Evolutionary conservation across 1,140 invertebrate species (phyloP).

Genomic region (Helicoverpa zea): DNA sequence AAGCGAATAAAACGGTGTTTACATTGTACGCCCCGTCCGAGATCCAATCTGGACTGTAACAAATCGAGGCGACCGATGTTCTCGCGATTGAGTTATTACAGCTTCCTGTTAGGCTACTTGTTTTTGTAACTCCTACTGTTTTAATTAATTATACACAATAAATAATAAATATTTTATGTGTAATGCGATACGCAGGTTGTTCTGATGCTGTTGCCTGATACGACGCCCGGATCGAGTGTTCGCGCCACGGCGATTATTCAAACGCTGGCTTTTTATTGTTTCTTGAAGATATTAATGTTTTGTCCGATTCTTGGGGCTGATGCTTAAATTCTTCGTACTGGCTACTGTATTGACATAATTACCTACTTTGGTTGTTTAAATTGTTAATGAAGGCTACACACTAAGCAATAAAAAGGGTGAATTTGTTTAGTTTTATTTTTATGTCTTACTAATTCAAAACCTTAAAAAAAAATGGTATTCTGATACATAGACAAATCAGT

Average conservation of each 20-base stretch:
- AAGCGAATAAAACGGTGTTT: constrained; percentile 60
- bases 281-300: constrained; percentile 66
- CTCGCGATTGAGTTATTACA: constrained; percentile 85
- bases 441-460: too few species aligned
- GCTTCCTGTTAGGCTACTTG: constrained; percentile 86
- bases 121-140: constrained; percentile 83
- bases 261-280: constrained; percentile 75
- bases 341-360: constrained; percentile 62
- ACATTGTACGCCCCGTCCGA: constrained; percentile 61
- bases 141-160: constrained; percentile 85
- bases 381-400: neutral
- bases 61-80: constrained; percentile 76
- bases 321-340: constrained; percentile 46
- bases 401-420: too few species aligned
- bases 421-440: too few species aligned
- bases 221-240: constrained; percentile 62
- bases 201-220: constrained; percentile 73
- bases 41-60: constrained; percentile 83
- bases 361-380: constrained; percentile 29
- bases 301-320: constrained; percentile 53
- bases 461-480: too few species aligned
- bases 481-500: too few species aligned
- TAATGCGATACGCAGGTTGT: constrained; percentile 79
- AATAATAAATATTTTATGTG: constrained; percentile 86
- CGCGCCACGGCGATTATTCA: constrained; percentile 75